Percentiles rank a stretch among this genome's conserved stretches.
phyloP scores from a whole-genome alignment of 64 coral and sea anemone genomes.

The Acropora tenuis region DNA sequence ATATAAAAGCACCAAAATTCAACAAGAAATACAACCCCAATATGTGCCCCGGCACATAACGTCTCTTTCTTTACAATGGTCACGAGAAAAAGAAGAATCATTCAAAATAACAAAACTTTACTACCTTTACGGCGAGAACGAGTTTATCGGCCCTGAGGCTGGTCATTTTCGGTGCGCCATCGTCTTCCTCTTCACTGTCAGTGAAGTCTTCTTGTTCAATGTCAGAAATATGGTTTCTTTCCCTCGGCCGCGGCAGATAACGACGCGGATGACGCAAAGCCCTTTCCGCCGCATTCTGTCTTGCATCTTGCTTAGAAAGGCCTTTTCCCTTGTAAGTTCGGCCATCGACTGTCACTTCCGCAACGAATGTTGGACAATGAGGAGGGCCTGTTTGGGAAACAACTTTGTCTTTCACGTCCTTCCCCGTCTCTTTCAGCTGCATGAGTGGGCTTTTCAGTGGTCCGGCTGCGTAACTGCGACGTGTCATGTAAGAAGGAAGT shows the following conservation, averaged over 20 bases:
- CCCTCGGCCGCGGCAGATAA: background rate
- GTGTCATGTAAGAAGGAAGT: background rate
- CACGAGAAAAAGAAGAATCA: too few species aligned
- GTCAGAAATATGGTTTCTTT: background rate
- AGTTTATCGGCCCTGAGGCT: too few species aligned
- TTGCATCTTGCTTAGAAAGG: constrained; percentile 80
- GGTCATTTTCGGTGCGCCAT: too few species aligned
- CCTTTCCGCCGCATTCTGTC: constrained; percentile 72
- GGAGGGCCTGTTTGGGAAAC: constrained; percentile 62
- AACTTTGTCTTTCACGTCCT: constrained; percentile 45
- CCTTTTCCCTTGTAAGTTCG: constrained; percentile 78
- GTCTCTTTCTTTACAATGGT: too few species aligned
- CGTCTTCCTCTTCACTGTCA: too few species aligned
- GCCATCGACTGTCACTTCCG: constrained; percentile 64
- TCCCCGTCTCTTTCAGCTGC: constrained; percentile 74
- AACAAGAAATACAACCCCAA: too few species aligned
- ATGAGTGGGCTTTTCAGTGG: constrained; percentile 76
- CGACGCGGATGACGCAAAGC: constrained; percentile 40
- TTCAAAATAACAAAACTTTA: too few species aligned
- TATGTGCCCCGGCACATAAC: too few species aligned
- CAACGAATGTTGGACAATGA: constrained; percentile 67
- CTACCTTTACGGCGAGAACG: too few species aligned
- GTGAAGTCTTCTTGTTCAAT: too few species aligned
- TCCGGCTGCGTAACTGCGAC: background rate
- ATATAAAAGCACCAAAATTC: too few species aligned